phyloP scores from a whole-genome alignment of 1,140 invertebrate genomes.

The Papilio dardanus region DNA sequence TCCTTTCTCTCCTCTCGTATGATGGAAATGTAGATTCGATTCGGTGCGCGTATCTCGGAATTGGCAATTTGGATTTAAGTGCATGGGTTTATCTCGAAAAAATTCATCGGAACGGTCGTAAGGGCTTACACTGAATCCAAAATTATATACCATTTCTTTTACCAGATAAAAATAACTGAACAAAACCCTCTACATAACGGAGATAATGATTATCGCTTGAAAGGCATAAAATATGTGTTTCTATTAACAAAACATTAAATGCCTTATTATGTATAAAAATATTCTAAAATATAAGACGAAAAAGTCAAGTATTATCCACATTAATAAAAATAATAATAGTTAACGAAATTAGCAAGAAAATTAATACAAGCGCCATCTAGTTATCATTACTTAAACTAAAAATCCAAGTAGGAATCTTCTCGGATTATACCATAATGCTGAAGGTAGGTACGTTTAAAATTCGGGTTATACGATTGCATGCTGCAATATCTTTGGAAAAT shows the following conservation, averaged over 20 bases:
- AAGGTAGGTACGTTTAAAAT: conserved; percentile 14
- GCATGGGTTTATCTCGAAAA: conserved; percentile 32
- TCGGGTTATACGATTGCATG: conserved; percentile 19
- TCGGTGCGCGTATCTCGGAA: conserved; percentile 29
- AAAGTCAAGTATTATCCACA: background rate
- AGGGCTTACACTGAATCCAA: conserved; percentile 5
- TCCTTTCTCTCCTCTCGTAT: conserved; percentile 22
- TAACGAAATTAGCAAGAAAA: too few relatives aligned
- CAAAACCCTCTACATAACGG: background rate
- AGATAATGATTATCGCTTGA: background rate
- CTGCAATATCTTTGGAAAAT: conserved; percentile 18
- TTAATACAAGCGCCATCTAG: conserved; percentile 18
- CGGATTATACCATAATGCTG: background rate
- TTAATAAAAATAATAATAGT: background rate
- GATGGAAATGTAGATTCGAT: conserved; percentile 33
- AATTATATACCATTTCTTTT: conserved; percentile 20
- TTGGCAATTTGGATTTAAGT: conserved; percentile 37
- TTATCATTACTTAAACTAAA: background rate
- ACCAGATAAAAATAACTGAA: background rate
- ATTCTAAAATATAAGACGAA: background rate
- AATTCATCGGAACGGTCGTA: conserved; percentile 28
- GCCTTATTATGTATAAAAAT: background rate
- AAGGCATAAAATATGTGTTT: background rate
- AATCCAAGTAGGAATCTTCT: background rate
- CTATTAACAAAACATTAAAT: too few relatives aligned